Evolutionary conservation across 2,888 invertebrate genomes (phyloP).

Genomic region (Acleris emargana): DNA sequence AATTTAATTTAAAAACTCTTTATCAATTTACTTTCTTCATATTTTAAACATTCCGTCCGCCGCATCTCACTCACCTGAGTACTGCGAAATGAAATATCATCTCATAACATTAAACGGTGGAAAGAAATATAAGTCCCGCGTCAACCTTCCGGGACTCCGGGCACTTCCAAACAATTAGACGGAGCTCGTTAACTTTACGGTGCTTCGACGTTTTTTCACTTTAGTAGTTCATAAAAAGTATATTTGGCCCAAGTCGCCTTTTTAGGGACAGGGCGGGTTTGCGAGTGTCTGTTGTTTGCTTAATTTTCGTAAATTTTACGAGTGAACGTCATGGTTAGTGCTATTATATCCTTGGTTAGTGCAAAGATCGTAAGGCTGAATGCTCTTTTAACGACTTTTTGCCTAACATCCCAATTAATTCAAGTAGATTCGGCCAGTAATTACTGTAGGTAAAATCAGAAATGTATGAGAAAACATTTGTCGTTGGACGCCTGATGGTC

Average conservation of each 20-base stretch:
- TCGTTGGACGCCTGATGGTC: too few species aligned
- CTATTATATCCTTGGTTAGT: too few species aligned
- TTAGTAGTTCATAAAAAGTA: slow-evolving; percentile 59
- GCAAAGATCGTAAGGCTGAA: background rate
- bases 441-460: too few species aligned
- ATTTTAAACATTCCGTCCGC: background rate
- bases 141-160: slow-evolving; percentile 47
- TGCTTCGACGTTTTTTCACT: slow-evolving; percentile 54
- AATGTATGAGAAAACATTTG: too few species aligned
- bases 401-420: background rate
- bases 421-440: too few species aligned
- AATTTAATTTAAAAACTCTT: too few species aligned
- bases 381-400: background rate
- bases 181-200: slow-evolving; percentile 72
- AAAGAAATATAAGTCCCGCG: slow-evolving; percentile 66
- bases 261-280: slow-evolving; percentile 11
- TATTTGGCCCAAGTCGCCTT: slow-evolving; percentile 20
- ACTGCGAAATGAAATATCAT: slow-evolving; percentile 68
- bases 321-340: background rate
- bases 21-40: too few species aligned
- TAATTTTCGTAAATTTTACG: slow-evolving; percentile 8
- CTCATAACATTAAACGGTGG: slow-evolving; percentile 69
- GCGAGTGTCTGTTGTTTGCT: slow-evolving; percentile 19
- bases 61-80: slow-evolving; percentile 47
- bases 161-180: slow-evolving; percentile 81